Base-by-base conservation (phyloP, 2,888 invertebrate genomes). In the Hypselothyrea guttata region DNA sequence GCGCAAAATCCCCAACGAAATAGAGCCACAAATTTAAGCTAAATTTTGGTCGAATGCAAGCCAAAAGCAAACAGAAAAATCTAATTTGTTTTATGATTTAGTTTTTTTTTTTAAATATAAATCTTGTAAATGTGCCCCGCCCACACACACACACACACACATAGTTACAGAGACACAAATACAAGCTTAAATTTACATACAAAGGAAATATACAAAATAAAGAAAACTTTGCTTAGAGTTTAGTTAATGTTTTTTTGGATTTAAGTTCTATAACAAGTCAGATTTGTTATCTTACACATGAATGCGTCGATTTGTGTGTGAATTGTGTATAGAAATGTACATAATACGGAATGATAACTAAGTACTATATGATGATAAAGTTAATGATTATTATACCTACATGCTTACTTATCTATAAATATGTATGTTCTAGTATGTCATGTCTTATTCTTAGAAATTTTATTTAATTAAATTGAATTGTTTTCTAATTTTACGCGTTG, bases 401-500 rank as follows among this genome's bases (percentile, higher is more conserved):
- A 72, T 66, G 58, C 45, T 59, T 71, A 71, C 59, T 51, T 72
- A 58, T 57, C 37, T 59, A 52, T 71, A 71, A 53, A 47, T 72
- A 58, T 57, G 38, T 59, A 52, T 58, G 35, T 68, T 59, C 57
- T 58, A 40, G 45, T 65, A 73, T 60, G 59, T 54, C 64, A 73
- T 60, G 59, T 54, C 64, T 47, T 79, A 83, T 68, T 40, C 56
- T 79, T 68, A 75, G 51, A 37, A 45, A 56, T 57, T 56, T 71
- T 63, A 72, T 81, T 74, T 71, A 69, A 86, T 75, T 78, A 59
- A 75, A 78, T 86, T 84, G 58, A 84, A 85, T 78, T 88, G 84
- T 84, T 86, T 82, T 86, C 86, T 82, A 85, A 86, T 81, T 77
- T 79, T 84, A 72, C 68, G 71, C 64, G 47, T 61, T 81, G 81